Percentiles rank a stretch among this genome's conserved stretches.
These are phyloP conservation scores for Celastrina argiolus DNA, from an alignment of 2,888 invertebrate genomes.

Conservation along the genomic window DNA sequence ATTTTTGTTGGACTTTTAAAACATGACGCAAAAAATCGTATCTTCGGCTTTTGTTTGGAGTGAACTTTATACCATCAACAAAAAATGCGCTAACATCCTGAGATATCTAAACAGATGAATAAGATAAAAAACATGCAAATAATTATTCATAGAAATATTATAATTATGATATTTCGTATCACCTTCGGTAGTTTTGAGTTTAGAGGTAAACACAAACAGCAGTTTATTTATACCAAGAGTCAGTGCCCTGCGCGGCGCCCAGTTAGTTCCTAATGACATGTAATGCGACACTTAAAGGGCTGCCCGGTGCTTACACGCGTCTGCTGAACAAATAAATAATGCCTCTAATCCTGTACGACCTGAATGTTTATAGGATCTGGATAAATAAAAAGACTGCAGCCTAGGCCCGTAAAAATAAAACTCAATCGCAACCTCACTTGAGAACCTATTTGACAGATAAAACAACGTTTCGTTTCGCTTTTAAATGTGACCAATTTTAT, in stretches of 20 bases:
- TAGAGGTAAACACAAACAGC: not conserved
- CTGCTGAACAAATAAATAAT: not conserved
- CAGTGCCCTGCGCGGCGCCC: conserved; percentile 8
- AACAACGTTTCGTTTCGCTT: too few relatives aligned
- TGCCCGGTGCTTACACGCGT: conserved; percentile 7
- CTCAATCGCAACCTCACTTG: too few relatives aligned
- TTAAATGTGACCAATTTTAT: too few relatives aligned
- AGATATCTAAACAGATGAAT: too few relatives aligned
- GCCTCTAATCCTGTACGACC: not conserved
- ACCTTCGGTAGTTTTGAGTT: not conserved
- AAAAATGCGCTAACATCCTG: not conserved
- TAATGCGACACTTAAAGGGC: conserved; percentile 18
- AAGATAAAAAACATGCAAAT: too few relatives aligned
- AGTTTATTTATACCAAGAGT: conserved; percentile 14
- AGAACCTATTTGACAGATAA: too few relatives aligned
- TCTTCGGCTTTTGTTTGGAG: not conserved
- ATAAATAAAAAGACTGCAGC: not conserved
- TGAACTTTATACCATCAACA: conserved; percentile 4
- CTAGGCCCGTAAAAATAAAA: too few relatives aligned
- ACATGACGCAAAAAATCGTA: not conserved
- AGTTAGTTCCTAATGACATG: conserved; percentile 11
- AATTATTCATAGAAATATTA: not conserved
- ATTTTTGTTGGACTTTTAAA: not conserved
- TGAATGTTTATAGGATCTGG: not conserved
- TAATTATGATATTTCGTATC: not conserved